phyloP scores from a whole-genome alignment of 2,113 vertebrate species.

The Lycocorax pyrrhopterus region DNA sequence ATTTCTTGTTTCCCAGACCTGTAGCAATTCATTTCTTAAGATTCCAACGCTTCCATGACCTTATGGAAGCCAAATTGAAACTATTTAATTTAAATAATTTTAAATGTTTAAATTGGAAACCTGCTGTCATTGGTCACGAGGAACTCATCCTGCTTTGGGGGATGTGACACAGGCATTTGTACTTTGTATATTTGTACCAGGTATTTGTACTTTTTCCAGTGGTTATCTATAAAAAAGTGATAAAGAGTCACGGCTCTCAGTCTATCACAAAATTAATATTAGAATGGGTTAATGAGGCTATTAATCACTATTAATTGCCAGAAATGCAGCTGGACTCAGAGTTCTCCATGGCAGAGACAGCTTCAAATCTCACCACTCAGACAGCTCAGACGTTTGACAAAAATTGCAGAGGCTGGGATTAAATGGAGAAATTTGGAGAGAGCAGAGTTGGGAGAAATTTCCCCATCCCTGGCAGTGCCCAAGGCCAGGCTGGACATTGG shows the following conservation, averaged over 20 bases:
- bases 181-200: neutral
- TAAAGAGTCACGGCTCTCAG: neutral
- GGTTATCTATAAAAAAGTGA: neutral
- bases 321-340: neutral
- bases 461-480: neutral
- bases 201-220: neutral
- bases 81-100: neutral
- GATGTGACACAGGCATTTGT: neutral
- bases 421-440: neutral
- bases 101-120: neutral
- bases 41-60: neutral
- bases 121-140: neutral
- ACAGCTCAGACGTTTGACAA: neutral
- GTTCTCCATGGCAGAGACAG: neutral
- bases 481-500: neutral
- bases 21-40: rapidly evolving
- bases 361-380: neutral
- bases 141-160: neutral
- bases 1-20: neutral
- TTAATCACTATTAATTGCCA: neutral
- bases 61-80: neutral
- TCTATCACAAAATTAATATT: neutral
- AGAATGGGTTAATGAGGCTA: neutral
- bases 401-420: neutral
- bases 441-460: neutral